A percentile compares a stretch with the other conserved stretches of the same genome.
Evolutionary conservation across 2,888 invertebrate species (phyloP).

Genomic region (Mimachlamys varia): DNA sequence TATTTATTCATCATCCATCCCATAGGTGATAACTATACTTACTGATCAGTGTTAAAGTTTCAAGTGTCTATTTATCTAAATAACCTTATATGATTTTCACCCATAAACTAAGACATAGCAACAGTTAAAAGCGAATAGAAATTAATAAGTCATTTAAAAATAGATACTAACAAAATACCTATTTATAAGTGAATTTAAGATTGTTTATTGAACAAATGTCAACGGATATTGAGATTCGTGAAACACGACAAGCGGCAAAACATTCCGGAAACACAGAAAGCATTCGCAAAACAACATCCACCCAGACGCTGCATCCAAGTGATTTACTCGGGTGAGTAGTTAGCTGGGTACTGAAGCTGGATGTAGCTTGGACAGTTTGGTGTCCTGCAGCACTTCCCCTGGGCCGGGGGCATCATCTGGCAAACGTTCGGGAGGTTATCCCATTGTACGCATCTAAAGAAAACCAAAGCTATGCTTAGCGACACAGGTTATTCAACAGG

Average conservation of each 20-base stretch:
- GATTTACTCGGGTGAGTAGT: neutral
- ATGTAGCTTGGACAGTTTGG: neutral
- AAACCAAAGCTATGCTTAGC: conserved; percentile 15
- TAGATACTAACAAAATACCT: neutral
- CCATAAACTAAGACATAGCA: too few species aligned
- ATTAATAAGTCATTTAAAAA: neutral
- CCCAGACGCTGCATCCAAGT: neutral
- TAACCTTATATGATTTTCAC: neutral
- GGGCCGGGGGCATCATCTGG: neutral
- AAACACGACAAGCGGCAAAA: neutral
- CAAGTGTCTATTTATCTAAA: too few species aligned
- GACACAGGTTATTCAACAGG: neutral
- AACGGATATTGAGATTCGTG: neutral
- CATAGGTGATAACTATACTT: too few species aligned
- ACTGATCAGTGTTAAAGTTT: too few species aligned
- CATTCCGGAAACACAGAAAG: neutral
- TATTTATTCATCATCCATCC: neutral
- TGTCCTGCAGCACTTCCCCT: neutral
- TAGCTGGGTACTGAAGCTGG: neutral
- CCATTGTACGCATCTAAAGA: conserved; percentile 23
- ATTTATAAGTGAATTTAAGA: neutral
- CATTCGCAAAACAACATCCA: neutral
- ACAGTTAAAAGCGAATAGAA: too few species aligned
- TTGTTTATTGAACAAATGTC: neutral
- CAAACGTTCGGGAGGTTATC: conserved; percentile 1